Percentiles rank a stretch among this genome's conserved stretches.
Conservation (phyloP, 1,140 invertebrate genomes). For the Drosophila santomea region DNA sequence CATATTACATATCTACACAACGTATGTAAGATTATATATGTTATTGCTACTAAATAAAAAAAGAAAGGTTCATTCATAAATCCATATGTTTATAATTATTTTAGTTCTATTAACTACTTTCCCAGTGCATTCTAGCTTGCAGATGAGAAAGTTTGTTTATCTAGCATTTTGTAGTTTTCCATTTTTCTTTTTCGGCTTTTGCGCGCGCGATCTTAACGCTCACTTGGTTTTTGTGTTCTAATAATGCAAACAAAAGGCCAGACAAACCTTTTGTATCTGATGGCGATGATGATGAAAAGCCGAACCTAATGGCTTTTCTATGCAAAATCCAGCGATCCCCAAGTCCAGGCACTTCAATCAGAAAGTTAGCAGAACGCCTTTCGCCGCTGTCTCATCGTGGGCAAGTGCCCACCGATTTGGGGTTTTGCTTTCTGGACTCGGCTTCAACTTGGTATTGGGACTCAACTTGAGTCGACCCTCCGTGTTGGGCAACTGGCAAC, state of each 20-base stretch:
- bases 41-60: too few relatives aligned
- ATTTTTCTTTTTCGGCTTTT: conserved; percentile 37
- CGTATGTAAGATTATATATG: too few relatives aligned
- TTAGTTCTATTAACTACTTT: background rate
- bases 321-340: conserved; percentile 57
- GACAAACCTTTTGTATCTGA: conserved; percentile 56
- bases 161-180: conserved; percentile 35
- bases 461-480: conserved; percentile 26
- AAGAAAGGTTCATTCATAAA: too few relatives aligned
- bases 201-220: conserved; percentile 73
- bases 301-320: conserved; percentile 74
- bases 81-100: background rate
- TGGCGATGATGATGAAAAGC: conserved; percentile 47
- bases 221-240: conserved; percentile 80
- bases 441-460: conserved; percentile 2
- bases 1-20: too few relatives aligned
- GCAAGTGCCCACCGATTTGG: conserved; percentile 26
- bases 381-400: conserved; percentile 29
- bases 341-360: conserved; percentile 70
- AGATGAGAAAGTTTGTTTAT: conserved; percentile 75
- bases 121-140: conserved; percentile 23
- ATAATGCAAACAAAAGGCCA: conserved; percentile 64
- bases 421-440: conserved; percentile 11
- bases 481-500: conserved; percentile 70
- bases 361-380: conserved; percentile 66